Evolutionary conservation across 2,113 vertebrate genomes (phyloP).

Genomic region (Pimephales promelas): DNA sequence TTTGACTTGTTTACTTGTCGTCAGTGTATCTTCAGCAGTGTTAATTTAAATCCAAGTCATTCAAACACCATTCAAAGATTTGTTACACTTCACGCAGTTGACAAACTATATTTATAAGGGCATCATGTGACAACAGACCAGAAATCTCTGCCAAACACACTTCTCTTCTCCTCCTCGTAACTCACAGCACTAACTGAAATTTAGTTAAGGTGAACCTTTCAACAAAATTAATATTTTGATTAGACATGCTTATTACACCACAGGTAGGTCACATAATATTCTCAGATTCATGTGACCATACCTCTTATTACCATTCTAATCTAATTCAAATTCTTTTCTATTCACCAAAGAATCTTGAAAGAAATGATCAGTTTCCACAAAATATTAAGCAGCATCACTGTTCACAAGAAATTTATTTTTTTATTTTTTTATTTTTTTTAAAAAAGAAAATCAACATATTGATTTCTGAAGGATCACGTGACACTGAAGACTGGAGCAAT

Average conservation of each 20-base stretch:
- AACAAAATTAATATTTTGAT: constrained; percentile 22
- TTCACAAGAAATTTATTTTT: background rate
- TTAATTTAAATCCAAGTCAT: background rate
- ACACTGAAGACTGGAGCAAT: no score
- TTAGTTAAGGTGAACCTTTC: constrained; percentile 45
- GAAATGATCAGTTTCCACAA: background rate
- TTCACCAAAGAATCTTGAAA: background rate
- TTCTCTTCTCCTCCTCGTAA: constrained; percentile 8
- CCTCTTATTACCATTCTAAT: background rate
- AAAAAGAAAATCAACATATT: no score
- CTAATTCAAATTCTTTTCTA: background rate
- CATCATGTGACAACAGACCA: background rate
- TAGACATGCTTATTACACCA: background rate
- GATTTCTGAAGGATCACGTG: no score
- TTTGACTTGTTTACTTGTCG: background rate
- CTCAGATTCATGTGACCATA: background rate
- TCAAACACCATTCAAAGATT: background rate
- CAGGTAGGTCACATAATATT: background rate
- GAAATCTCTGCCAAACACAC: constrained; percentile 1
- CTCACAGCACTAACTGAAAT: background rate
- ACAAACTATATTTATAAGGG: background rate
- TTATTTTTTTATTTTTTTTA: no score
- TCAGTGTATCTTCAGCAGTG: background rate
- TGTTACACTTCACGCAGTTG: background rate
- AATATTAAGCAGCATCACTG: background rate